Base-by-base conservation (phyloP, 2,113 vertebrate species). In the Sylvia atricapilla region DNA sequence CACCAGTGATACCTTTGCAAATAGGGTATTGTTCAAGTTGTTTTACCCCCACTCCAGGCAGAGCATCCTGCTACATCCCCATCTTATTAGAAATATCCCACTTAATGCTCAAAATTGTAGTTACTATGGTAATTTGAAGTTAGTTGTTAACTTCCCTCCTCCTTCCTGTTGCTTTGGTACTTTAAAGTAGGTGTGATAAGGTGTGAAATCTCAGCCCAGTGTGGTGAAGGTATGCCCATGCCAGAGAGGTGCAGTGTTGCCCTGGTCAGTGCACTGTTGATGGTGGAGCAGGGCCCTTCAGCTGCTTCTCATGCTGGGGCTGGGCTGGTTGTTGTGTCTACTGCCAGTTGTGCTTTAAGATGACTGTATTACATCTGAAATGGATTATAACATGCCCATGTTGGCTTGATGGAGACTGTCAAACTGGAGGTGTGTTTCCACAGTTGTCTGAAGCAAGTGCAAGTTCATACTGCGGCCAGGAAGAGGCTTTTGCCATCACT, bases 221-320 rank as follows among this genome's bases (percentile, higher is more conserved):
- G 1, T 0, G 3, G n/a, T 23, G 43, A 76, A 60, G 44, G 5
- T 27, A 7, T 27, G 14, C 50, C 75, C 0, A 21, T 81, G 41
- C 46, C 31, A 39, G 50, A 37, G 44, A 66, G 44, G 21, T 53
- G n/a, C 1, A 2, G 1, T 33, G 15, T 49, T 84, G 72, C 22
- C 33, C 49, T 80, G 20, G 4, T 75, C 9, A 20, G 63, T 24
- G 19, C 25, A 12, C 24, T 1, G 0, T 19, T 2, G 0, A 25
- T 7, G 3, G 17, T 35, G 28, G 23, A 35, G 20, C 41, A 33
- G 41, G 11, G 56, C 55, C 31, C 22, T 41, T 70, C 59, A 76
- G 30, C 39, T 81, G 53, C 39, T 77, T 25, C 53, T 81, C 0
- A 0, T 53, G 33, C 24, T 70, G 74, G 15, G 11, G 35, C 60